Percentiles rank a stretch among this genome's conserved stretches.
Evolutionary conservation across 53 echinoderm and acorn worm species (phyloP).

Genomic region (Patiria pectinifera): DNA sequence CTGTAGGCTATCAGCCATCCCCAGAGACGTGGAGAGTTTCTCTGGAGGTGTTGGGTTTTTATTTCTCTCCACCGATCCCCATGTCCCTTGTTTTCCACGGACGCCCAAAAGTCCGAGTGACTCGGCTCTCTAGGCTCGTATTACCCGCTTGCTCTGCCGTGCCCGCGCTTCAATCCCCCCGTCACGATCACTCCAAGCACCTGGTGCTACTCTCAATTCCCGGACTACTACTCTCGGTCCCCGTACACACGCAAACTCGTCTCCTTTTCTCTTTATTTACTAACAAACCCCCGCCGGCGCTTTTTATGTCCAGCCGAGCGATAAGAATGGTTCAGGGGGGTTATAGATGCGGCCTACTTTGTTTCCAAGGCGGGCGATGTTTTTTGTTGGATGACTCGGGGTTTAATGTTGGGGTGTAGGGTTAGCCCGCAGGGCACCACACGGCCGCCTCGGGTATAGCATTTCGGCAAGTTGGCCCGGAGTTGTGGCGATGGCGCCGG

Average conservation of each 20-base stretch:
- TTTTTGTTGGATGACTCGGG: background rate
- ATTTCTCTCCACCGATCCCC: background rate
- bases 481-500: slow-evolving; percentile 41
- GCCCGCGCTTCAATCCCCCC: slow-evolving; percentile 37
- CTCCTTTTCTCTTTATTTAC: background rate
- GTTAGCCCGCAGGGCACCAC: slow-evolving; percentile 6
- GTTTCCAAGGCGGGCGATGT: slow-evolving; percentile 8
- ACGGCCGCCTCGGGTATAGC: slow-evolving; percentile 40
- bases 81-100: slow-evolving; percentile 9
- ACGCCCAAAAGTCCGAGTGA: slow-evolving; percentile 24
- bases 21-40: background rate
- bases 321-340: slow-evolving; percentile 37
- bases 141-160: slow-evolving; percentile 31
- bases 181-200: slow-evolving; percentile 21
- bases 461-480: slow-evolving; percentile 48
- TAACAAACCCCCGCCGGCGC: slow-evolving; percentile 31
- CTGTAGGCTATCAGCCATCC: slow-evolving; percentile 35
- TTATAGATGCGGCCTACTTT: background rate
- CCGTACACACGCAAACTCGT: background rate
- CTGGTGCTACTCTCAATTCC: slow-evolving; percentile 23
- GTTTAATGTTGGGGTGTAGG: background rate
- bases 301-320: slow-evolving; percentile 54
- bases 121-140: slow-evolving; percentile 23
- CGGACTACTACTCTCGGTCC: background rate
- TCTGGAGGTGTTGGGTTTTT: slow-evolving; percentile 1